phyloP scores from a whole-genome alignment of 2,113 vertebrate species.

The Lophotis ruficrista region DNA sequence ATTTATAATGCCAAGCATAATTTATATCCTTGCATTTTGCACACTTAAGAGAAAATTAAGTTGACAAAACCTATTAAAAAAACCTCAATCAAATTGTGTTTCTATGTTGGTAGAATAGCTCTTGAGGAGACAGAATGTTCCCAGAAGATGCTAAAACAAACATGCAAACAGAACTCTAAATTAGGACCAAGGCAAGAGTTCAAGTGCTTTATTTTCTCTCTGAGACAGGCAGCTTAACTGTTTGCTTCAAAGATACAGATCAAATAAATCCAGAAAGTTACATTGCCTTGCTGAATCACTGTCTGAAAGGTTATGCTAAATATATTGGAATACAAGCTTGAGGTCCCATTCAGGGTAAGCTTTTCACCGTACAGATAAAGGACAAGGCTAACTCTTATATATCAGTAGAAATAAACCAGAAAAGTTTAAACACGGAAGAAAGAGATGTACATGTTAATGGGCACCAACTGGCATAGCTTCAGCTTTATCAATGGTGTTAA shows the following conservation, averaged over 20 bases:
- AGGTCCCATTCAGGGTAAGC: not conserved
- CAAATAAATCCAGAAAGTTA: conserved; percentile 44
- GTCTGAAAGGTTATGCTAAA: conserved; percentile 12
- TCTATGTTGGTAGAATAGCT: conserved; percentile 45
- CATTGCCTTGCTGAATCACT: conserved; percentile 17
- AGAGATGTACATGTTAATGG: not conserved
- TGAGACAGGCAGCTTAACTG: conserved; percentile 45
- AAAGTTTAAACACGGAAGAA: not conserved
- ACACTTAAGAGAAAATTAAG: conserved; percentile 18
- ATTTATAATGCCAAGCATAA: not conserved
- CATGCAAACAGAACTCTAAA: conserved; percentile 63
- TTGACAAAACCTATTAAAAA: not conserved
- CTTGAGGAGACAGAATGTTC: conserved; percentile 67
- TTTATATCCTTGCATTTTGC: not conserved
- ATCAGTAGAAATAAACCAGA: not conserved
- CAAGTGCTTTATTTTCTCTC: conserved; percentile 61
- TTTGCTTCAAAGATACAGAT: conserved; percentile 46
- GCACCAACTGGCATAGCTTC: not conserved
- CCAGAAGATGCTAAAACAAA: conserved; percentile 66
- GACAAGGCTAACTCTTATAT: not conserved
- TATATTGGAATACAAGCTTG: not conserved
- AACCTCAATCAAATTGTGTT: conserved; percentile 24
- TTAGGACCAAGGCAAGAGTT: conserved; percentile 58
- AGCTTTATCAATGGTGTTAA: not conserved
- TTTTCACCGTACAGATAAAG: not conserved